Evolutionary conservation across 92 coral and sea anemone species (phyloP), one percentile per base, ranked within the genome.

Genomic region (Actinernus sp.): DNA sequence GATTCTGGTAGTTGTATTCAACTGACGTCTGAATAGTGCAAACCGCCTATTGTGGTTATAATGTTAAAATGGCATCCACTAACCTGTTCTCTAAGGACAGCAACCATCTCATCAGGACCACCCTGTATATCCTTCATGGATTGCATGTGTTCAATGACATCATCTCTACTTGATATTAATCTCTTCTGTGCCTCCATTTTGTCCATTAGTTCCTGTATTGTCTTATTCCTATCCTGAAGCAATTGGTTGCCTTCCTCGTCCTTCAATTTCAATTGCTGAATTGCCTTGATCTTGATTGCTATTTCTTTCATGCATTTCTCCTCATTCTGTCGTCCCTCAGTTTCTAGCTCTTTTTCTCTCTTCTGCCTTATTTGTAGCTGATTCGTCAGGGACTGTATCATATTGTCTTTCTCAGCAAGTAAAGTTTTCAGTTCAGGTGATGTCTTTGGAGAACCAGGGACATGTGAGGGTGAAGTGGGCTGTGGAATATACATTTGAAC

Each of bases 231-330:
- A 26, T 93, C 98, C 16, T 87, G 85, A 20, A 90, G 36, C 21
- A 93, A 61, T 19, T 89, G 98, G 34, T 93, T 84, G 9, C 58
- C 57, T 64, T 93, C 98, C 56, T 93, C 98, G 5, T 80, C 74
- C 58, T 86, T 93, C 0, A 88, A 62, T 31, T 82, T 77, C 43
- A 90, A 61, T 20, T 79, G 76, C 62, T 87, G 87, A 17, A 84
- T 82, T 19, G 85, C 69, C 49, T 68, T 88, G 23, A 93, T 90
- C 62, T 93, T 89, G 4, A 82, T 66, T 0, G 98, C 98, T 18
- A 93, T 71, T 48, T 93, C 97, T 16, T 80, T 83, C 98, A 93
- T 93, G 30, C 88, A 92, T 53, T 93, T 93, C 79, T 93, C 98
- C 60, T 93, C 98, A 60, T 93, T 93, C 57, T 86, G 87, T 10